Evolutionary conservation across 2,113 vertebrate genomes (phyloP).

Genomic region (Gavia stellata): DNA sequence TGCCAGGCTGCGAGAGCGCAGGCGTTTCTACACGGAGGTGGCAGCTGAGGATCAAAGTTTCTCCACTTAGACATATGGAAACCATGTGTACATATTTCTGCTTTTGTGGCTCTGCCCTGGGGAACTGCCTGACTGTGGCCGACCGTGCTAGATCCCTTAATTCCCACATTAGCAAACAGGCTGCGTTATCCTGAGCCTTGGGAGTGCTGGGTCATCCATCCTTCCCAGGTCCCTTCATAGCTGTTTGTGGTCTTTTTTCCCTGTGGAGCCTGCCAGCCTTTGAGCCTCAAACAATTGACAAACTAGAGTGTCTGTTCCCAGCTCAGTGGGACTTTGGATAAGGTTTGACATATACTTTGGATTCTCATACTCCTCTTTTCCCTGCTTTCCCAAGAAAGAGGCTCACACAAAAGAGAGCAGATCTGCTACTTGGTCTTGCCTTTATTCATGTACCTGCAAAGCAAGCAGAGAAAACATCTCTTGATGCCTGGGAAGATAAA

Average conservation of each 20-base stretch:
- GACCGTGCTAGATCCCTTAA: not conserved
- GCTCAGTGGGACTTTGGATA: not conserved
- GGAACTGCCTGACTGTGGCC: not conserved
- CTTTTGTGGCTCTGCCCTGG: not conserved
- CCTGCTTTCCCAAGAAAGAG: not conserved
- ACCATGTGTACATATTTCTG: not conserved
- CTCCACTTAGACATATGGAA: not conserved
- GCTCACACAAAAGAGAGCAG: not conserved
- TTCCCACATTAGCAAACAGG: not conserved
- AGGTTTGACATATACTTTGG: not conserved
- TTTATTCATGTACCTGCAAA: not conserved
- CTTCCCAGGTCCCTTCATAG: not conserved
- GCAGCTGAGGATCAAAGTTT: not conserved
- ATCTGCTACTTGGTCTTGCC: not conserved
- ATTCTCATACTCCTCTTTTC: not conserved
- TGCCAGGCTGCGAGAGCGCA: accelerated
- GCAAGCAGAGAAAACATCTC: not conserved
- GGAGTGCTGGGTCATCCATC: accelerated
- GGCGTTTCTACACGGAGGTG: not conserved
- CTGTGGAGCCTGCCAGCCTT: not conserved
- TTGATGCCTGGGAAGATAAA: not conserved
- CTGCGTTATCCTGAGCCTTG: not conserved
- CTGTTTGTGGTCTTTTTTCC: not conserved
- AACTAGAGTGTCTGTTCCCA: not conserved
- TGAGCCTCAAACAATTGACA: not conserved